Base-by-base conservation (phyloP, 2,797 vertebrate species). In the Carapus acus region DNA sequence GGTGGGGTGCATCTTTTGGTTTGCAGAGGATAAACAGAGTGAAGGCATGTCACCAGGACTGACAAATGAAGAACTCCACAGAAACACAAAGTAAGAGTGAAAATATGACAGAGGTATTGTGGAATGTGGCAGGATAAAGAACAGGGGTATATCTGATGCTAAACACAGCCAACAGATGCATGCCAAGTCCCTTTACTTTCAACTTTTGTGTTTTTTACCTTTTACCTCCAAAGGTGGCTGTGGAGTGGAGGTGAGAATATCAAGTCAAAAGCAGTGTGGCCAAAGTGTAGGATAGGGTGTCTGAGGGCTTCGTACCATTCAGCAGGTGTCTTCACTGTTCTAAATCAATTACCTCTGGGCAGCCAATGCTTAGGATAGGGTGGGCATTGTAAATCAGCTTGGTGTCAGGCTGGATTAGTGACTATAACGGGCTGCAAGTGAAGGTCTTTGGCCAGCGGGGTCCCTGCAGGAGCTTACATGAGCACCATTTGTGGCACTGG, bases 371-470 rank as follows among this genome's bases (percentile, higher is more conserved):
- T 75, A 76, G 73, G 54, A 50, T 76, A 51, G 73, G 66, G 65
- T n/a, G 76, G 78, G 73, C 70, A 81, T 85, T 86, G 78, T 85
- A 84, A 84, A 87, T 85, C 82, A 82, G 80, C 82, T 83, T 80
- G 81, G 78, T 85, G 84, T 85, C 83, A 83, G 79, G 71, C 68
- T 74, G 82, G 77, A 87, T 87, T 86, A 86, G 76, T 56, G 62
- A 84, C 79, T 83, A 83, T 82, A 86, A 82, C 75, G 56, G 62
- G 52, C 60, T 51, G 65, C 65, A 75, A 73, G 67, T 55, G 68
- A 57, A 64, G 68, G 61, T 69, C 65, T 72, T 65, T 59, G 75
- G 76, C 59, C 76, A 59, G 52, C 51, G 57, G 50, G 50, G 69
- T 73, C 59, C 68, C 54, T 79, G 67, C 65, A 44, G 62, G 71